Conservation (phyloP, 2,888 invertebrate species). For the Tineola bisselliella region DNA sequence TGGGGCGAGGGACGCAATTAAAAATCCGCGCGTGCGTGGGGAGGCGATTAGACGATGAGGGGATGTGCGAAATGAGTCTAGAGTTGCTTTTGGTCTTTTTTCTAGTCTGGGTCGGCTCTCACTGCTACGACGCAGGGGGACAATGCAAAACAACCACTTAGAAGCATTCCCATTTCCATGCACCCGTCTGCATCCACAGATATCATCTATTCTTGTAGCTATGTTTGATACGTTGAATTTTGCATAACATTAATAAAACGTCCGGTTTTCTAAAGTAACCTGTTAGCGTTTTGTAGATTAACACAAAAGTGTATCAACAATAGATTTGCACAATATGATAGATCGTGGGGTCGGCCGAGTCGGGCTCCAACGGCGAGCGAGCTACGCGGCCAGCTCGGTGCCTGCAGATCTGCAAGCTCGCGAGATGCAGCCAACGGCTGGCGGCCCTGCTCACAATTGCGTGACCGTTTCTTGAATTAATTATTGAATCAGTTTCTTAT, state of each 20-base stretch:
- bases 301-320: not conserved
- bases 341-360: slow-evolving; percentile 20
- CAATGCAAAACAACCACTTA: not conserved
- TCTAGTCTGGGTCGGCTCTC: slow-evolving; percentile 51
- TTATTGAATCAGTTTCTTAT: too few species aligned
- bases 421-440: slow-evolving; percentile 4
- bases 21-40: slow-evolving; percentile 66
- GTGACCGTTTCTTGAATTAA: not conserved
- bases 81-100: slow-evolving; percentile 48
- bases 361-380: slow-evolving; percentile 24
- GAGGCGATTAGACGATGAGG: slow-evolving; percentile 61
- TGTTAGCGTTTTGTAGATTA: not conserved
- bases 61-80: slow-evolving; percentile 59
- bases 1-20: slow-evolving; percentile 58
- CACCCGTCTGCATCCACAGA: not conserved
- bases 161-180: not conserved
- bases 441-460: not conserved
- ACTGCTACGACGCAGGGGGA: slow-evolving; percentile 17
- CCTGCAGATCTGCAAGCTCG: slow-evolving; percentile 10
- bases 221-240: not conserved
- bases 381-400: slow-evolving; percentile 19
- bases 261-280: not conserved
- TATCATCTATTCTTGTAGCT: not conserved
- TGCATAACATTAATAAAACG: not conserved
- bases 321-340: not conserved